A percentile compares a stretch with the other conserved stretches of the same genome.
phyloP scores from a whole-genome alignment of 2,888 invertebrate species.

The Sialis fuliginosa region DNA sequence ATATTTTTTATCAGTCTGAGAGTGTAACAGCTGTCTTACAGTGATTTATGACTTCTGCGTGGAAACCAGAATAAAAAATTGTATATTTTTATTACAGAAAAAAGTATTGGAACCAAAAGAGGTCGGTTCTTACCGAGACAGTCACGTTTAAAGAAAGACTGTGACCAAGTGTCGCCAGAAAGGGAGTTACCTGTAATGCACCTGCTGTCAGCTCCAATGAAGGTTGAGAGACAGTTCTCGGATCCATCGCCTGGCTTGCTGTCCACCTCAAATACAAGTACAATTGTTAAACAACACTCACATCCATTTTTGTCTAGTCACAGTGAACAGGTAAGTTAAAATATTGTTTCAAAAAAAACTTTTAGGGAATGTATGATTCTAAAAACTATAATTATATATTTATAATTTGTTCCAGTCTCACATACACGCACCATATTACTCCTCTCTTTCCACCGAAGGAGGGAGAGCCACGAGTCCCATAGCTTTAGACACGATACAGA shows the following conservation, averaged over 20 bases:
- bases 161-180: constrained; percentile 27
- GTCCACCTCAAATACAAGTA: constrained; percentile 35
- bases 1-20: too few relatives aligned
- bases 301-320: constrained; percentile 44
- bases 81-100: constrained; percentile 8
- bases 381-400: not conserved
- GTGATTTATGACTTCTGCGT: too few relatives aligned
- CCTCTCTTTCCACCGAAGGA: not conserved
- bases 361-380: too few relatives aligned
- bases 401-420: too few relatives aligned
- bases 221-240: constrained; percentile 37
- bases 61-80: too few relatives aligned
- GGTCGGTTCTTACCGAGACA: constrained; percentile 47
- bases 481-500: constrained; percentile 11
- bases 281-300: constrained; percentile 46
- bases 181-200: constrained; percentile 12
- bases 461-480: not conserved
- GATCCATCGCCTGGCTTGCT: constrained; percentile 41
- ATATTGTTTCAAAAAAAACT: not conserved
- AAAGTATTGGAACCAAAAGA: constrained; percentile 35
- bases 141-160: constrained; percentile 45
- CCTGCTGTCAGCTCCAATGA: constrained; percentile 27
- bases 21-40: too few relatives aligned
- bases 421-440: too few relatives aligned
- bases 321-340: constrained; percentile 17